Base-by-base conservation (phyloP, 2,113 vertebrate genomes). In the Muntiacus reevesi region DNA sequence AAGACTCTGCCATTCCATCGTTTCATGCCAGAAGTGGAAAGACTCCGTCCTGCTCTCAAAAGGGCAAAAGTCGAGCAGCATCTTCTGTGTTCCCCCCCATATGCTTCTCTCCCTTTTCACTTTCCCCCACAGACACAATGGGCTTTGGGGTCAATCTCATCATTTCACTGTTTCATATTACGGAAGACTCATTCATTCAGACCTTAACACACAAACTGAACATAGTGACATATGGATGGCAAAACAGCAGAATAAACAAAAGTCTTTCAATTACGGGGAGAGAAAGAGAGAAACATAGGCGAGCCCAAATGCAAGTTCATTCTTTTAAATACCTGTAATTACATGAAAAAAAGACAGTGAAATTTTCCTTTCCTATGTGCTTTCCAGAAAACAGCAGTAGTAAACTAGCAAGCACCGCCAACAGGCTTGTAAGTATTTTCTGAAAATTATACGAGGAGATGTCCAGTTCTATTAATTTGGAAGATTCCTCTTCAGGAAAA, bases 361-460 rank as follows among this genome's bases (percentile, higher is more conserved):
- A 23, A 47, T 23, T 71, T 57, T 55, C 15, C 36, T 67, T 84
- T 94, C 40, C 36, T 36, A n/a, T 92, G 96, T 96, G 88, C 94
- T 90, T 86, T 84, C 96, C 87, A 33, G 21, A 91, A 94, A 93
- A 91, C 17, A 98, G 90, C 47, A 33, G 27, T 45, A 62, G 94
- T 94, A 94, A 96, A 82, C 64, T 74, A 97, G 89, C 59, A 87
- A 25, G 0, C 14, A 94, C 84, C 6, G 19, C 47, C 23, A 45
- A 90, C 0, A 30, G 28, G 62, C 7, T 57, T 33, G 7, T 16
- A 74, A 62, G 60, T 85, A 87, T 95, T 97, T 98, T 89, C 91
- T 93, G 45, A 98, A 97, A 88, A 98, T 89, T 74, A 84, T 36
- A 89, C 81, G 54, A 94, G 23, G 43, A 57, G 59, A 64, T 55